A percentile compares a stretch with the other conserved stretches of the same genome.
Evolutionary conservation across 2,113 vertebrate genomes (phyloP).

Genomic region (Sterna hirundo): DNA sequence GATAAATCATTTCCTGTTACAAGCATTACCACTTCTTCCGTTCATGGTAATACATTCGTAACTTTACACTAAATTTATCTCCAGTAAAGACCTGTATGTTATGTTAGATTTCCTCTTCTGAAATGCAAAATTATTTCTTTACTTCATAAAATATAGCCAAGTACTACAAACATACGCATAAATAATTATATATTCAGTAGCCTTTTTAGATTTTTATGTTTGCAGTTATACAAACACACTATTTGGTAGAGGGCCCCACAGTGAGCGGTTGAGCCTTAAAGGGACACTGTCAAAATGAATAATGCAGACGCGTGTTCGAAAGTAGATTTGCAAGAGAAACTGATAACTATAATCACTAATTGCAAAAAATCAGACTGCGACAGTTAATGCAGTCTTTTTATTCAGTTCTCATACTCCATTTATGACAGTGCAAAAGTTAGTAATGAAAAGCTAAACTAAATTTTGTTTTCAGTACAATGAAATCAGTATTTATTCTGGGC

Average conservation of each 20-base stretch:
- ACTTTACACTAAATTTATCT: background rate
- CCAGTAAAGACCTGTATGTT: background rate
- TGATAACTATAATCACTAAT: background rate
- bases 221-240: background rate
- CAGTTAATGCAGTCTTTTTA: background rate
- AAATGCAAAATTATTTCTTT: background rate
- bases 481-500: background rate
- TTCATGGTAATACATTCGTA: background rate
- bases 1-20: background rate
- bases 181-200: background rate
- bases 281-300: conserved; percentile 58
- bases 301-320: background rate
- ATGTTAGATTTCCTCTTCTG: background rate
- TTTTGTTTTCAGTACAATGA: background rate
- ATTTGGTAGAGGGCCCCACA: background rate
- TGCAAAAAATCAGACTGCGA: background rate
- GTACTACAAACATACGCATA: background rate
- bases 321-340: background rate
- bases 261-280: conserved; percentile 2
- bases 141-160: background rate
- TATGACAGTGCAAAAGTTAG: background rate
- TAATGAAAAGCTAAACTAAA: background rate
- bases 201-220: background rate
- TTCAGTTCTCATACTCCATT: background rate
- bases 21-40: background rate